Evolutionary conservation across 2,797 vertebrate species (phyloP).

Genomic region (Spinus pinus): DNA sequence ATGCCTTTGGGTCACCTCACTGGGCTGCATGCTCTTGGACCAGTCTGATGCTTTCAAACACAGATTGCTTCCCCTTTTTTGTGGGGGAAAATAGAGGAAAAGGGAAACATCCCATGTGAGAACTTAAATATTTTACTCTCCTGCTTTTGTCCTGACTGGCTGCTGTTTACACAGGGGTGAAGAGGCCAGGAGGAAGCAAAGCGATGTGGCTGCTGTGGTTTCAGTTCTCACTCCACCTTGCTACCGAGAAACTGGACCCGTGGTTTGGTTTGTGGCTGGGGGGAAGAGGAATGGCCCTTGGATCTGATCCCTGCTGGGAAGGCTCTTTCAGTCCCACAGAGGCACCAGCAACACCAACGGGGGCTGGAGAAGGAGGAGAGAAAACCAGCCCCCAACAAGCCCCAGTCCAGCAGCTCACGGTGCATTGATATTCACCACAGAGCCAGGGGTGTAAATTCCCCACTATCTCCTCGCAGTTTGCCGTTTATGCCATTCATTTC

Average conservation of each 20-base stretch:
- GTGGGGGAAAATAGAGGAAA: not conserved
- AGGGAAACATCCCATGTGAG: not conserved
- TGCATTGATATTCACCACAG: constrained; percentile 1
- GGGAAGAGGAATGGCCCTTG: not conserved
- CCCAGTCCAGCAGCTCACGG: not conserved
- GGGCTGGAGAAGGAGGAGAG: not conserved
- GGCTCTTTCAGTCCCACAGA: not conserved
- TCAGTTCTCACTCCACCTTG: constrained; percentile 52
- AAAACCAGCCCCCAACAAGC: not conserved
- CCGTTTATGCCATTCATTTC: constrained; percentile 60
- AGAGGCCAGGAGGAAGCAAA: constrained; percentile 3
- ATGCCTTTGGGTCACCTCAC: not conserved
- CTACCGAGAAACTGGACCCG: constrained; percentile 32
- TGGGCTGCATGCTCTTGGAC: not conserved
- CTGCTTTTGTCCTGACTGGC: not conserved
- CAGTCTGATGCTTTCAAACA: not conserved
- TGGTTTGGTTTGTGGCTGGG: constrained; percentile 14
- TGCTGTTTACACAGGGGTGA: not conserved
- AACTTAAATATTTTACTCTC: not conserved
- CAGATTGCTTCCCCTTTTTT: not conserved
- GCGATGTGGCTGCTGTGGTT: constrained; percentile 33
- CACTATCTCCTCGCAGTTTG: not conserved
- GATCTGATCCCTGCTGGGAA: not conserved
- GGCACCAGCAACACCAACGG: accelerated
- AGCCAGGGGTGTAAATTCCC: constrained; percentile 58